Evolutionary conservation across 2,113 vertebrate genomes (phyloP).

Genomic region (Chaetodon trifascialis): DNA sequence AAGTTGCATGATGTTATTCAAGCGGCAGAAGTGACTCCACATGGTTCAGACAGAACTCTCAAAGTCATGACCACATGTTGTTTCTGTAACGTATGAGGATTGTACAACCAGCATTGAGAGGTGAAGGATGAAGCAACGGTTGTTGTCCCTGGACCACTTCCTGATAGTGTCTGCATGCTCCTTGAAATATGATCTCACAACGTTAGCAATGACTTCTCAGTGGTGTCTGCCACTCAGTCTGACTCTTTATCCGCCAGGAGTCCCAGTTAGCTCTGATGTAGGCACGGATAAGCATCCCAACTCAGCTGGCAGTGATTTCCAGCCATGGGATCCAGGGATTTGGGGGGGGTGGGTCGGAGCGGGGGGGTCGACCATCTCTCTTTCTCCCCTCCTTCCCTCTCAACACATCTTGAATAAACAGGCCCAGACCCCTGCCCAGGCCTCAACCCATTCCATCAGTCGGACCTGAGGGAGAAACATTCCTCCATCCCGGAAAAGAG

Average conservation of each 20-base stretch:
- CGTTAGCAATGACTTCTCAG: conserved; percentile 15
- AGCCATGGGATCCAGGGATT: conserved; percentile 63
- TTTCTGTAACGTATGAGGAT: background rate
- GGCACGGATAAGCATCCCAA: conserved; percentile 60
- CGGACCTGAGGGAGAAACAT: conserved; percentile 79
- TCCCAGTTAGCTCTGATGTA: conserved; percentile 52
- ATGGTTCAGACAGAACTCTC: conserved; percentile 9
- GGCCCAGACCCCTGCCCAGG: conserved; percentile 68
- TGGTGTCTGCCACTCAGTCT: conserved; percentile 44
- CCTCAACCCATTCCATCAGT: conserved; percentile 76
- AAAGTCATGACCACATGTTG: conserved; percentile 7
- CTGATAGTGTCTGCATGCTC: conserved; percentile 2
- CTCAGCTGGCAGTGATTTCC: conserved; percentile 82
- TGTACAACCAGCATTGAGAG: background rate
- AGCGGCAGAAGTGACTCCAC: conserved; percentile 18
- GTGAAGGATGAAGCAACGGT: conserved; percentile 16
- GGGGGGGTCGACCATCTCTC: conserved; percentile 41
- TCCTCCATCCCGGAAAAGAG: conserved; percentile 81
- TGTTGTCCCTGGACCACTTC: conserved; percentile 17
- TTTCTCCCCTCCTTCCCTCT: conserved; percentile 46
- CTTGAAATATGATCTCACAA: conserved; percentile 49
- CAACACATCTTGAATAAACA: conserved; percentile 77
- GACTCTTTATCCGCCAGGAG: conserved; percentile 51
- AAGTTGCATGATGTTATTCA: conserved; percentile 31
- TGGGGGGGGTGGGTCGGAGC: conserved; percentile 22